phyloP scores from a whole-genome alignment of 2,888 invertebrate genomes.

The Eurytoma californica region DNA sequence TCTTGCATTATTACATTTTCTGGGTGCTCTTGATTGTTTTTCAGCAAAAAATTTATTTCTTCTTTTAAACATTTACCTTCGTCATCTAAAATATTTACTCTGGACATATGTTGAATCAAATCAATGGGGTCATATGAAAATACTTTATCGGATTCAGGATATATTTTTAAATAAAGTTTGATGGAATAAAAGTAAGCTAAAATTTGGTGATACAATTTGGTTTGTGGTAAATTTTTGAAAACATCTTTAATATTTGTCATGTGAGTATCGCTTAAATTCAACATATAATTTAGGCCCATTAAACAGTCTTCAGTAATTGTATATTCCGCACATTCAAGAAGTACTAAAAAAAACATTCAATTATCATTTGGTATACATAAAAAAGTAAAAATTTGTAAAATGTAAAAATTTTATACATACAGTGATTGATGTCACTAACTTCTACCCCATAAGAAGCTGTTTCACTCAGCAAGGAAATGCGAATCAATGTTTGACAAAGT shows the following conservation, averaged over 20 bases:
- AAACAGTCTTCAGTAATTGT: constrained; percentile 76
- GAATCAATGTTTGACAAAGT: constrained; percentile 71
- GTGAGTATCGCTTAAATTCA: constrained; percentile 72
- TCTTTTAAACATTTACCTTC: constrained; percentile 35
- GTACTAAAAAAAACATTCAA: constrained; percentile 67
- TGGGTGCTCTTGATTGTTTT: constrained; percentile 16
- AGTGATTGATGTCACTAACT: constrained; percentile 69
- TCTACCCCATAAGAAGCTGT: constrained; percentile 69
- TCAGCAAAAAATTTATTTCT: constrained; percentile 26
- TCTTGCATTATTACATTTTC: constrained; percentile 6
- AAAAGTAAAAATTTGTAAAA: constrained; percentile 24
- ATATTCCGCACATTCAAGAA: constrained; percentile 76
- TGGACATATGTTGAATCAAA: constrained; percentile 63
- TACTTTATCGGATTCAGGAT: constrained; percentile 59
- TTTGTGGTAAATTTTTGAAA: constrained; percentile 65
- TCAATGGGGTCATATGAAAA: constrained; percentile 66
- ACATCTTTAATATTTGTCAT: constrained; percentile 61
- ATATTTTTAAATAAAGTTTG: constrained; percentile 61
- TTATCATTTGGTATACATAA: background rate
- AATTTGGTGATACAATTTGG: constrained; percentile 64
- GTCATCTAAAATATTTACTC: constrained; percentile 2
- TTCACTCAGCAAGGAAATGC: constrained; percentile 73
- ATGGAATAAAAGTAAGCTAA: constrained; percentile 68
- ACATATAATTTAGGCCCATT: constrained; percentile 76
- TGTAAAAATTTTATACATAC: constrained; percentile 64